Evolutionary conservation across 2,888 invertebrate species (phyloP).

Genomic region (Petrolisthes manimaculis): DNA sequence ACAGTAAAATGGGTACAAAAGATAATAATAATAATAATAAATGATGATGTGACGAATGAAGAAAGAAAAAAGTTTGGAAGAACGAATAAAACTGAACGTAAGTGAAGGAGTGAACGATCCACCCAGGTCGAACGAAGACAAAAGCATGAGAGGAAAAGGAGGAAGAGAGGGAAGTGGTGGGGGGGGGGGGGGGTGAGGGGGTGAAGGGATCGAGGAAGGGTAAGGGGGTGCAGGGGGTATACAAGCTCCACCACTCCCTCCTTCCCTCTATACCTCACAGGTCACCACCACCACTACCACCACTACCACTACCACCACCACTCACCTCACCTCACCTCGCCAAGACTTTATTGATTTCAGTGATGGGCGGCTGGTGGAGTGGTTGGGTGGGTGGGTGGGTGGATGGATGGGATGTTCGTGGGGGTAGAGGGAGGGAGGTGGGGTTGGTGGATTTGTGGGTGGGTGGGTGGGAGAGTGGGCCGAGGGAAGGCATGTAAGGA

Average conservation of each 20-base stretch:
- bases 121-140: neutral
- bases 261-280: too few species aligned
- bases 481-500: neutral
- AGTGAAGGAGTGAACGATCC: constrained; percentile 3
- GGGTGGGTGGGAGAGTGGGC: neutral
- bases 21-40: too few species aligned
- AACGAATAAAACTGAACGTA: neutral
- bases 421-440: neutral
- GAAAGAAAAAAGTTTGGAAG: neutral
- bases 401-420: constrained; percentile 2
- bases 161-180: neutral
- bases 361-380: too few species aligned
- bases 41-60: neutral
- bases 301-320: too few species aligned
- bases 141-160: neutral
- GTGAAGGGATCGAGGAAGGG: too few species aligned
- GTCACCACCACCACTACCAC: too few species aligned
- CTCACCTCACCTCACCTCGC: neutral
- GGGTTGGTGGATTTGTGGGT: neutral
- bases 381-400: neutral
- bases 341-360: constrained; percentile 47
- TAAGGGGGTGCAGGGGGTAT: neutral
- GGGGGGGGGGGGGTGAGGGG: too few species aligned
- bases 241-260: too few species aligned
- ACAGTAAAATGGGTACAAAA: neutral